These are phyloP conservation scores for Ormyrus thymus DNA, from an alignment of 2,888 invertebrate species.

Conservation along the genomic window DNA sequence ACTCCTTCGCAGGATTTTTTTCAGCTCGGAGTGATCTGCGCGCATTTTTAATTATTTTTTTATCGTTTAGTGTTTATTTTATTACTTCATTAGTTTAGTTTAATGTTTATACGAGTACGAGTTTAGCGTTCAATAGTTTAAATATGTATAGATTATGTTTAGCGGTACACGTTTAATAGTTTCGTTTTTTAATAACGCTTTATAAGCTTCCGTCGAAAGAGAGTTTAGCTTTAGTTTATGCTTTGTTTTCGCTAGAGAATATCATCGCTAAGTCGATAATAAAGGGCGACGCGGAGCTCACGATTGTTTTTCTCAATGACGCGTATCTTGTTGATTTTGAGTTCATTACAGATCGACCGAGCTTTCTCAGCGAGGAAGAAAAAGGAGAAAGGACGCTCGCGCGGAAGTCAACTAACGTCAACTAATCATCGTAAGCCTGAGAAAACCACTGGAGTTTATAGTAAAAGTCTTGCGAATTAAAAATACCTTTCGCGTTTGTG, in stretches of 20 bases:
- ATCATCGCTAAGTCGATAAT: constrained; percentile 53
- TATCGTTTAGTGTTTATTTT: constrained; percentile 52
- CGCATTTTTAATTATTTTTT: constrained; percentile 42
- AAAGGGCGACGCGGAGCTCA: constrained; percentile 52
- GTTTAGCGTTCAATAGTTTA: constrained; percentile 73
- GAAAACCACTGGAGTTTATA: constrained; percentile 16
- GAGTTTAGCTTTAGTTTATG: constrained; percentile 54
- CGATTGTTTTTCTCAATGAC: constrained; percentile 49
- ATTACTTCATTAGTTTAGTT: constrained; percentile 63
- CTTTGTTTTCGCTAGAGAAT: constrained; percentile 51
- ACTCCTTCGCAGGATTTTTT: constrained; percentile 37
- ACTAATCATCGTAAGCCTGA: constrained; percentile 31
- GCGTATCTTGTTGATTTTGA: constrained; percentile 15
- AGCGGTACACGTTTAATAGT: constrained; percentile 69
- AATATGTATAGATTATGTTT: constrained; percentile 73
- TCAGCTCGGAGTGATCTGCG: constrained; percentile 36
- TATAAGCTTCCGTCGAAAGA: constrained; percentile 58
- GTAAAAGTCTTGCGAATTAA: constrained; percentile 27
- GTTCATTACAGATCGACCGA: constrained; percentile 27
- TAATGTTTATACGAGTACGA: constrained; percentile 70
- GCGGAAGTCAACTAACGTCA: constrained; percentile 3
- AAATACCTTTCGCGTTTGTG: constrained; percentile 4
- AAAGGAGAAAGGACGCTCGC: constrained; percentile 34
- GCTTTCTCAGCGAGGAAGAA: constrained; percentile 37
- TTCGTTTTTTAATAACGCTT: constrained; percentile 56